Evolutionary conservation across 1,140 invertebrate species (phyloP), one percentile per base, ranked within the genome.

Genomic region (Liolophura sinensis): DNA sequence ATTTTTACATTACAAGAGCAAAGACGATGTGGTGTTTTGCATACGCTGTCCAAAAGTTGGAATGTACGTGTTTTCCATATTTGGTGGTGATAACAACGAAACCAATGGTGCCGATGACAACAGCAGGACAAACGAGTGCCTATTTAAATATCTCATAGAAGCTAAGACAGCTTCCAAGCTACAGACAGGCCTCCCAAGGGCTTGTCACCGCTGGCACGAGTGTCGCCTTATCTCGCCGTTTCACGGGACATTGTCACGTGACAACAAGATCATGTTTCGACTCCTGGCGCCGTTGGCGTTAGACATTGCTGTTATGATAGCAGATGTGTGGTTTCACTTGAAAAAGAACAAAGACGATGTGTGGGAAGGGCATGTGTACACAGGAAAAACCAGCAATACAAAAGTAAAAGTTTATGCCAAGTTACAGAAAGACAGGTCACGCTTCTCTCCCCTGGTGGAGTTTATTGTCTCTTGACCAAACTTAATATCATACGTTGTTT

Each of bases 71-170:
- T 77, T 84, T 49, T 77, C 76, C 1, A 69, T 84, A 14, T 81
- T 78, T 67, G 82, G 80, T 11, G 73, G 66, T 31, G 67, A 73
- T 67, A 69, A 68, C 15, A 59, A 48, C 62, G 64, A 69, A 12
- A 69, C 72, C 51, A 60, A 64, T 0, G 75, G 75, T 18, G 77
- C 78, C 27, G 18, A 59, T 11, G 62, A 70, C 51, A 69, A 68
- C 51, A 64, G 56, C 49, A 69, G 55, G 46, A 71, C 70, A 1
- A 76, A 73, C 52, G 81, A 82, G 49, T 82, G 79, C 65, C 65
- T 84, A 22, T 83, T 79, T 61, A 65, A 79, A 52, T 82, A 82
- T 47, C 65, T 84, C 20, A 74, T 84, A 20, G 78, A 83, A 58
- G 81, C 81, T 59, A 73, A 74, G 62, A 73, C 76, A 49, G 69